Evolutionary conservation across 2,113 vertebrate genomes (phyloP).

Genomic region (Menidia beryllina): DNA sequence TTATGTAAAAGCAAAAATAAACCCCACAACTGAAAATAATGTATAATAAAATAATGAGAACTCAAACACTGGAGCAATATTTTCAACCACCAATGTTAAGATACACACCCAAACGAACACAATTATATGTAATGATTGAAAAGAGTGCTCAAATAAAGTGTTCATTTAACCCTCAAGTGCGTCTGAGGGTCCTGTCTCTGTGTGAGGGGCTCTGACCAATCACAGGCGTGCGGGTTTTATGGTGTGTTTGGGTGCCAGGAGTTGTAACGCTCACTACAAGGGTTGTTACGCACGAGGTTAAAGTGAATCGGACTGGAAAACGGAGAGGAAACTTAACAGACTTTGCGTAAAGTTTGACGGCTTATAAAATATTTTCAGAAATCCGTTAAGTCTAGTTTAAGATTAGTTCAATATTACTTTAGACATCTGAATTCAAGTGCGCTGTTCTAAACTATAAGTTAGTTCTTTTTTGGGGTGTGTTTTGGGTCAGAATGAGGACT

Average conservation of each 20-base stretch:
- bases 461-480: not conserved
- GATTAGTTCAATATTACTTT: not conserved
- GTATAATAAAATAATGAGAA: no score
- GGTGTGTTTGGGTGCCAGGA: constrained; percentile 19
- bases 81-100: not conserved
- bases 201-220: constrained; percentile 72
- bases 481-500: constrained; percentile 35
- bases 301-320: constrained; percentile 24
- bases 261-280: constrained; percentile 17
- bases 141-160: not conserved
- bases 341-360: not conserved
- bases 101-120: not conserved
- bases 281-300: constrained; percentile 22
- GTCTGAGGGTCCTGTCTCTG: constrained; percentile 26
- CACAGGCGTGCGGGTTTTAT: constrained; percentile 57
- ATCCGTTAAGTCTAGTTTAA: not conserved
- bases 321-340: not conserved
- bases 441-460: not conserved
- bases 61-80: no score
- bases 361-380: no score
- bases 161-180: not conserved
- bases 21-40: no score
- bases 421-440: no score
- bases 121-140: not conserved
- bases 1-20: no score